A percentile compares a stretch with the other conserved stretches of the same genome.
phyloP scores from a whole-genome alignment of 2,113 vertebrate species.

The Engraulis encrasicolus region DNA sequence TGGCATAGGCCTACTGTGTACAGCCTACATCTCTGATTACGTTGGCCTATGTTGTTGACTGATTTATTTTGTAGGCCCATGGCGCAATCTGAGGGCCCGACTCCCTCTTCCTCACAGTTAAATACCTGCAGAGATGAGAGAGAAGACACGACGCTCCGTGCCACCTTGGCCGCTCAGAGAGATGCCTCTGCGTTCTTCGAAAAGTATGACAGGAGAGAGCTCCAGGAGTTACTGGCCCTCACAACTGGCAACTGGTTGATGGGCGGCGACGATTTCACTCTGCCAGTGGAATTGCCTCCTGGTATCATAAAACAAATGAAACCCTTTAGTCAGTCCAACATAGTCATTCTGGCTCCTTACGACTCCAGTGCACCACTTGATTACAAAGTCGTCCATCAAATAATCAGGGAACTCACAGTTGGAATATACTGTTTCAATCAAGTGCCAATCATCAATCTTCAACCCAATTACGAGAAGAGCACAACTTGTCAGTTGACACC shows the following conservation, averaged over 20 bases:
- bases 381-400: constrained; percentile 75
- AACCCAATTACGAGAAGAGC: constrained; percentile 72
- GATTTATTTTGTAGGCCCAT: not conserved
- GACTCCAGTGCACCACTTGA: constrained; percentile 63
- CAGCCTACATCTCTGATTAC: no score
- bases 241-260: constrained; percentile 68
- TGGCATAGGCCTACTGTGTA: no score
- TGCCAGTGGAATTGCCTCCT: constrained; percentile 56
- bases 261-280: constrained; percentile 57
- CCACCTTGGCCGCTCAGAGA: constrained; percentile 68
- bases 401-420: constrained; percentile 71
- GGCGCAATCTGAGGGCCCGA: not conserved
- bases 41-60: not conserved
- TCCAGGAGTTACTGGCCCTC: constrained; percentile 69
- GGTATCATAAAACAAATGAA: constrained; percentile 74
- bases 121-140: constrained; percentile 51
- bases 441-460: constrained; percentile 71
- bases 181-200: constrained; percentile 71
- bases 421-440: constrained; percentile 79
- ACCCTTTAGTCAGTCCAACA: constrained; percentile 51
- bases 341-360: constrained; percentile 66
- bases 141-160: constrained; percentile 58
- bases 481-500: constrained; percentile 73
- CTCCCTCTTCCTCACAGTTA: not conserved
- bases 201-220: constrained; percentile 69